Conservation (phyloP, 2,113 vertebrate genomes). For the Raja brachyura region DNA sequence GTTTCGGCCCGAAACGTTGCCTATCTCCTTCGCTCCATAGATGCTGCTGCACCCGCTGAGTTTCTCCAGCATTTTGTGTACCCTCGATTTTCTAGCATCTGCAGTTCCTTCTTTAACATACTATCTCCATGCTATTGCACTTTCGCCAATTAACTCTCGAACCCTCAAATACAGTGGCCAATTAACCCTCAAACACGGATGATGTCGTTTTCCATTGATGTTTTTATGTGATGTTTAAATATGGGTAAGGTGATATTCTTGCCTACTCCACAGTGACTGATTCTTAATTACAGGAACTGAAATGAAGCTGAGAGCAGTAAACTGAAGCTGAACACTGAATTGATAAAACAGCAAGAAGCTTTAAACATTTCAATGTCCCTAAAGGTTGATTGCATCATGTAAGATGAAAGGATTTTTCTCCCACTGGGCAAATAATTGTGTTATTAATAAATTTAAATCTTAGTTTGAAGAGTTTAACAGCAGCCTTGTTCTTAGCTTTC, state of each 20-base stretch:
- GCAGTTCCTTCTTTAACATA: too few relatives aligned
- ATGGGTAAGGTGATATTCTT: slow-evolving; percentile 15
- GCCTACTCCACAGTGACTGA: not conserved
- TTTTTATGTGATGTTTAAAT: not conserved
- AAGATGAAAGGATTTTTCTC: not conserved
- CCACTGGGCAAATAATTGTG: not conserved
- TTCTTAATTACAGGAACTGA: slow-evolving; percentile 22
- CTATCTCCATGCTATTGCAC: too few relatives aligned
- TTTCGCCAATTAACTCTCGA: too few relatives aligned
- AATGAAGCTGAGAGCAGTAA: not conserved
- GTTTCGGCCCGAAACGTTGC: too few relatives aligned
- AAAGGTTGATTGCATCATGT: slow-evolving; percentile 10
- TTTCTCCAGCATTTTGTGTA: too few relatives aligned
- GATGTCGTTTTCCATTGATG: not conserved
- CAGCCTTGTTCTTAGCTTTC: not conserved
- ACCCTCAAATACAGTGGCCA: too few relatives aligned
- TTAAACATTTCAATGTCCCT: not conserved
- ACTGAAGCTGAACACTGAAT: slow-evolving; percentile 3
- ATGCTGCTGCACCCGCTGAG: too few relatives aligned
- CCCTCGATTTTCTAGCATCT: too few relatives aligned
- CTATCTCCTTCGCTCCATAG: too few relatives aligned
- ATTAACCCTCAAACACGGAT: not conserved
- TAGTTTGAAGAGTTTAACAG: not conserved
- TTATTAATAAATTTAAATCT: not conserved
- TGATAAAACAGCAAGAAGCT: not conserved